Evolutionary conservation across 2,113 vertebrate genomes (phyloP), one percentile per base, ranked within the genome.

Genomic region (Callionymus lyra): DNA sequence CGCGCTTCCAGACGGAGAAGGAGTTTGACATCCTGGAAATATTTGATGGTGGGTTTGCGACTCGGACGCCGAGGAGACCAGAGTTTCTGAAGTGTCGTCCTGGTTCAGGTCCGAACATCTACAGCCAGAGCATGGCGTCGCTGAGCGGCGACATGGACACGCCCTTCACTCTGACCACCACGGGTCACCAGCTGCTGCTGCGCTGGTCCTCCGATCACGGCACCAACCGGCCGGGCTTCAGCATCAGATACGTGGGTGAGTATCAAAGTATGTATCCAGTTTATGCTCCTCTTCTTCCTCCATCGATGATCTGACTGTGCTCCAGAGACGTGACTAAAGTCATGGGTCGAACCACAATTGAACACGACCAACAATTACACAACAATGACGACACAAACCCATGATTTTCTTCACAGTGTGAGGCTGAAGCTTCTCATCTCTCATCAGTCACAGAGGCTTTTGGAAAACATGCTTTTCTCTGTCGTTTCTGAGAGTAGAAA

Each of bases 21-120:
- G 93, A 98, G 70, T 98, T 96, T 85, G 94, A 98, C 80, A 89
- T 97, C 79, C 85, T 98, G 72, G 94, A 98, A 80, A 91, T 96
- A 82, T 98, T 93, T 84, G 94, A 98, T 75, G 94, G 94, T 98
- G 53, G 16, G 75, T 54, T 53, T 33, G 6, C 31, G n/a, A 13
- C 31, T 11, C 36, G 6, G 4, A 16, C 15, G 12, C 11, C 13
- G 12, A 8, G 15, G 2, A 21, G 16, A 39, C 8, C 27, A 9
- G 2, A 27, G 10, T 1, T 12, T 42, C 1, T 13, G 6, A 39
- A 14, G 2, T 34, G n/a, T n/a, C n/a, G n/a, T 33, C 6, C 10
- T 5, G 44, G 6, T 45, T 3, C 77, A 98, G 94, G 94, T 59
- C 89, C 93, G 59, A 95, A 90, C 70, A 96, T 90, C 72, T 92